Evolutionary conservation across 2,113 vertebrate species (phyloP).

Genomic region (Trinectes maculatus): DNA sequence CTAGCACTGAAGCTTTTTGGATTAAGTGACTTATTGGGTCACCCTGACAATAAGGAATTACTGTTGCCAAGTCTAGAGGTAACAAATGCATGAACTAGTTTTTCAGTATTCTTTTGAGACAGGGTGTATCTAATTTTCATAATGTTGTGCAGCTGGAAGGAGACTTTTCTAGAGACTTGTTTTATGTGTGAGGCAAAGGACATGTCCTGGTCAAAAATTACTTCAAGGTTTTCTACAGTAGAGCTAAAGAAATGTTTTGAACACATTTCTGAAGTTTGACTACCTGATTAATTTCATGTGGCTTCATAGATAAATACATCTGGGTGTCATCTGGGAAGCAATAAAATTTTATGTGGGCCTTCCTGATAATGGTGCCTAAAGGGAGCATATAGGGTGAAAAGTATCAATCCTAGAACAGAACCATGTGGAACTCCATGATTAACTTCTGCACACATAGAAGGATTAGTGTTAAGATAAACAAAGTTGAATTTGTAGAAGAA

Average conservation of each 20-base stretch:
- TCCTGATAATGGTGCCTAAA: not conserved
- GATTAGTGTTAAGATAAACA: not conserved
- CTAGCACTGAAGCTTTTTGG: not conserved
- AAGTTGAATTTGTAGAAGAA: not conserved
- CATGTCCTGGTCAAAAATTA: not conserved
- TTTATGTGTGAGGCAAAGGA: not conserved
- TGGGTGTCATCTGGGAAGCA: not conserved
- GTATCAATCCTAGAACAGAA: not conserved
- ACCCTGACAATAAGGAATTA: not conserved
- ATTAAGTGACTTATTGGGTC: not conserved
- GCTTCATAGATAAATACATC: not conserved
- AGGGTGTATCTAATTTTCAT: not conserved
- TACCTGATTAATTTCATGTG: conserved; percentile 2
- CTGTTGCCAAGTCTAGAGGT: not conserved
- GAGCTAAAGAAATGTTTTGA: not conserved
- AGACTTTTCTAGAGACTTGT: not conserved
- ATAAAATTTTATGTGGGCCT: not conserved
- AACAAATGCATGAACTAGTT: not conserved
- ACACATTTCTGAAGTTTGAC: not conserved
- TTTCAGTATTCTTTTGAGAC: not conserved
- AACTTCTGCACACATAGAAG: not conserved
- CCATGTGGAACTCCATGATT: conserved; percentile 5
- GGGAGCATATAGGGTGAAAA: not conserved
- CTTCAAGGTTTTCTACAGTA: not conserved
- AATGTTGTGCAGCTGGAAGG: not conserved